Percentiles rank a stretch among this genome's conserved stretches.
Evolutionary conservation across 2,797 vertebrate genomes (phyloP).

Genomic region (Moxostoma hubbsi): DNA sequence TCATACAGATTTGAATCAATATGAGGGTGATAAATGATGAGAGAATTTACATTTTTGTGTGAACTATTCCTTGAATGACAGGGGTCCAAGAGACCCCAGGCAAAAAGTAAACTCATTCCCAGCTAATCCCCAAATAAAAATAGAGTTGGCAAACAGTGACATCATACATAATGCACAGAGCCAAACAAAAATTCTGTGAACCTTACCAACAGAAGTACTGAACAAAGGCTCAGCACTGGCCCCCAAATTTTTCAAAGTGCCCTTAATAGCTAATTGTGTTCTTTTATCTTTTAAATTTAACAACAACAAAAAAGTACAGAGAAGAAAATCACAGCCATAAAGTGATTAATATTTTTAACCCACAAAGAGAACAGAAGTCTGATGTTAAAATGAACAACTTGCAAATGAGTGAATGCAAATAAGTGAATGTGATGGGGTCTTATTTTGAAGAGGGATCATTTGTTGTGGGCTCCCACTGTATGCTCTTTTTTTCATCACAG

Average conservation of each 20-base stretch:
- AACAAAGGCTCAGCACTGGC: constrained; percentile 36
- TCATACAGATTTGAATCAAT: background rate
- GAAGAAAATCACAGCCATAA: constrained; percentile 59
- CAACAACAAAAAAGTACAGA: constrained; percentile 54
- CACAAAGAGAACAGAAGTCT: constrained; percentile 70
- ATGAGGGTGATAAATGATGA: no score
- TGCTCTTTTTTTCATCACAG: constrained; percentile 77
- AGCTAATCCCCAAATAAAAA: constrained; percentile 51
- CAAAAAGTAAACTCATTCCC: constrained; percentile 26
- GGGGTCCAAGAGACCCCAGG: background rate
- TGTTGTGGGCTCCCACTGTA: constrained; percentile 78
- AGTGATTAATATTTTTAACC: constrained; percentile 64
- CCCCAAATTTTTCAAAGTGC: constrained; percentile 60
- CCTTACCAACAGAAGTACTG: constrained; percentile 62
- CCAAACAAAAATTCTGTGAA: constrained; percentile 48
- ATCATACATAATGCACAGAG: constrained; percentile 60
- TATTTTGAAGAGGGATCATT: constrained; percentile 78
- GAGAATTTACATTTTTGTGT: background rate
- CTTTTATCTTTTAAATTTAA: constrained; percentile 65
- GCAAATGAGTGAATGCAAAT: constrained; percentile 78
- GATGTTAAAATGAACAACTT: constrained; percentile 73
- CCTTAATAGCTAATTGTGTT: constrained; percentile 70
- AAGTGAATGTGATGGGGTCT: constrained; percentile 70
- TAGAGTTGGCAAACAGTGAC: constrained; percentile 70
- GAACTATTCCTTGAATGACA: background rate